phyloP scores from a whole-genome alignment of 2,797 vertebrate genomes.

The Lepidocolaptes lacrymiger region DNA sequence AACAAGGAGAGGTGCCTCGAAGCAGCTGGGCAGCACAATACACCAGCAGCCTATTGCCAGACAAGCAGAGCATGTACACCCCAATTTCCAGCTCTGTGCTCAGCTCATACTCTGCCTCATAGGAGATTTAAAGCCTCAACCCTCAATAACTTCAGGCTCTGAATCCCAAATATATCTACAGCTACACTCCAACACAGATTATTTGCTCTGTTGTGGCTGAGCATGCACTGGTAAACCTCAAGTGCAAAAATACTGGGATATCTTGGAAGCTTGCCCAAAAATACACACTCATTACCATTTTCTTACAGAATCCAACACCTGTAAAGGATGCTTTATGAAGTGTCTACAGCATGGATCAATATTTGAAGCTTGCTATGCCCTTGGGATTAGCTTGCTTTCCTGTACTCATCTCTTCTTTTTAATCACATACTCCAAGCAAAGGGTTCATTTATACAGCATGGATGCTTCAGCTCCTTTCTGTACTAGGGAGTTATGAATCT shows the following conservation, averaged over 20 bases:
- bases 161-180: neutral
- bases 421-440: neutral
- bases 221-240: accelerated
- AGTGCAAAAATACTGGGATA: neutral
- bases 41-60: neutral
- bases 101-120: neutral
- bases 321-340: neutral
- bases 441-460: neutral
- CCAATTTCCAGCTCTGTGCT: neutral
- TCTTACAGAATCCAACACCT: neutral
- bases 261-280: neutral
- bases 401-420: neutral
- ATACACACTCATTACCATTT: neutral
- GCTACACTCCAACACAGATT: neutral
- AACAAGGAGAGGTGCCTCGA: accelerated
- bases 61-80: neutral
- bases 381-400: neutral
- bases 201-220: neutral
- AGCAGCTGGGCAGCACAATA: neutral
- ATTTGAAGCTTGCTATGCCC: neutral
- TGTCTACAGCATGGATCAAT: neutral
- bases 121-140: neutral
- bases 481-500: neutral
- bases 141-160: neutral
- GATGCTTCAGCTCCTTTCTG: neutral